Conservation (phyloP, 1,140 invertebrate species). For the Eupeodes corollae region DNA sequence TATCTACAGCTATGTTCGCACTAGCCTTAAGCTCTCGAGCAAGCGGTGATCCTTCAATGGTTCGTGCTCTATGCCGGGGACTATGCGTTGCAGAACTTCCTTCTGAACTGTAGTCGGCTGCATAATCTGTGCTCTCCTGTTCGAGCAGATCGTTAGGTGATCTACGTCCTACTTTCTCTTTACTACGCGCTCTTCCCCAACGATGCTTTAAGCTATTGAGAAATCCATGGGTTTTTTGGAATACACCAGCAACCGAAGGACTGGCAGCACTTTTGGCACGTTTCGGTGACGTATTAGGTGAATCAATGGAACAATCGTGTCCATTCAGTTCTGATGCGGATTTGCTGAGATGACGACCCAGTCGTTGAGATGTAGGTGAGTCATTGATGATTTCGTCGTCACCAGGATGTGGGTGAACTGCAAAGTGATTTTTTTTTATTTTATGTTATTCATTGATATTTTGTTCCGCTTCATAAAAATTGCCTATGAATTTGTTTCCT, state of each 20-base stretch:
- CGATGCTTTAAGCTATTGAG: constrained; percentile 55
- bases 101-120: constrained; percentile 59
- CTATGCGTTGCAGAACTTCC: constrained; percentile 59
- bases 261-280: constrained; percentile 39
- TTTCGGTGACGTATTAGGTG: constrained; percentile 37
- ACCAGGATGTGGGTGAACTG: no score
- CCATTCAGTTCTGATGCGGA: constrained; percentile 44
- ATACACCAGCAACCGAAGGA: constrained; percentile 43
- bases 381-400: no score
- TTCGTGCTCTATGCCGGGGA: constrained; percentile 44
- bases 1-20: constrained; percentile 31
- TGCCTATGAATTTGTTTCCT: no score
- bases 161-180: constrained; percentile 43
- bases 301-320: constrained; percentile 24
- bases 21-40: constrained; percentile 29
- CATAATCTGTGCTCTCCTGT: constrained; percentile 51
- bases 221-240: constrained; percentile 59
- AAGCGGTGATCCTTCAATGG: constrained; percentile 28
- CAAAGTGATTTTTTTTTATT: no score
- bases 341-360: constrained; percentile 41
- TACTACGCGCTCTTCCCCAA: constrained; percentile 50
- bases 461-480: no score
- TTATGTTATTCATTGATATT: no score
- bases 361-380: constrained; percentile 11
- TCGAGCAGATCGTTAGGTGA: constrained; percentile 38